Evolutionary conservation across 2,113 vertebrate genomes (phyloP).

Genomic region (Leptocoma aspasia): DNA sequence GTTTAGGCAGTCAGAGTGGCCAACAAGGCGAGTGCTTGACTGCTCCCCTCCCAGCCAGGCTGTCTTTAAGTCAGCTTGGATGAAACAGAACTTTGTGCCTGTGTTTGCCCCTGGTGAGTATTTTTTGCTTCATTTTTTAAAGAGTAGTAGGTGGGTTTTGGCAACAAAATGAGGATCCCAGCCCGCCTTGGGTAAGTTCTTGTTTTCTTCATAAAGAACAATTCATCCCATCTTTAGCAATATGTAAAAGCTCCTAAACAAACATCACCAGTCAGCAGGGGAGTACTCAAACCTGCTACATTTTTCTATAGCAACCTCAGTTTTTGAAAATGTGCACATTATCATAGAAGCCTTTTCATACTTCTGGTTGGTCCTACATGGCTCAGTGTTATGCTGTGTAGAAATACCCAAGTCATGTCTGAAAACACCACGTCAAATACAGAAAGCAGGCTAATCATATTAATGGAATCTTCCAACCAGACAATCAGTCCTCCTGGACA

Average conservation of each 20-base stretch:
- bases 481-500: neutral
- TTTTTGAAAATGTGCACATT: neutral
- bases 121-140: neutral
- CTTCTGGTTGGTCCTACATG: neutral
- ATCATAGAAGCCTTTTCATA: neutral
- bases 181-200: neutral
- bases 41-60: neutral
- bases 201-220: neutral
- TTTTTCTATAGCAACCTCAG: neutral
- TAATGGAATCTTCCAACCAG: neutral
- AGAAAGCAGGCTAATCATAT: neutral
- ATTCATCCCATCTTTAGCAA: neutral
- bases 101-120: neutral
- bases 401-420: neutral
- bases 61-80: neutral
- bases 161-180: neutral
- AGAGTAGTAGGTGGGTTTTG: neutral
- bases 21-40: neutral
- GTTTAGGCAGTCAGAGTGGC: neutral
- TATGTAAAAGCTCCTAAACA: neutral
- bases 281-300: neutral
- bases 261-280: neutral
- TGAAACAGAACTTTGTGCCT: neutral
- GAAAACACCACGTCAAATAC: neutral
- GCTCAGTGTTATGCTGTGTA: neutral